Conservation (phyloP, 2,113 vertebrate species). For the Rafetus swinhoei region DNA sequence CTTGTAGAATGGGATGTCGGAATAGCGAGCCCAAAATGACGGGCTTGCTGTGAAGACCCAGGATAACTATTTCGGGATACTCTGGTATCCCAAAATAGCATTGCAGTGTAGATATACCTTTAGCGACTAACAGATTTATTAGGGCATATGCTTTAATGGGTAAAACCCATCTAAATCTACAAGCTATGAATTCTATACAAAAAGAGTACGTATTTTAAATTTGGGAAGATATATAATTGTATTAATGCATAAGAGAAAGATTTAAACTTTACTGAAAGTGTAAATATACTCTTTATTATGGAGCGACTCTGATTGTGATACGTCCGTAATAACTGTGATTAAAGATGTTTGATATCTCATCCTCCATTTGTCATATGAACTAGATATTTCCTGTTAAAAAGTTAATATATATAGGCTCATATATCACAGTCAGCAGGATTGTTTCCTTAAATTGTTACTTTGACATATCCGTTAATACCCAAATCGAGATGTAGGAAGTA, state of each 20-base stretch:
- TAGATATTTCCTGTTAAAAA: background rate
- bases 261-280: background rate
- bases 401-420: background rate
- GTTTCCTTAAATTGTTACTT: background rate
- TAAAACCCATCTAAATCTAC: background rate
- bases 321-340: background rate
- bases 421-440: background rate
- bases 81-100: no score
- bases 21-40: no score
- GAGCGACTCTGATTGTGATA: background rate
- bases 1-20: no score
- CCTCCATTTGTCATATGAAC: background rate
- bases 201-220: background rate
- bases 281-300: background rate
- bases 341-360: background rate
- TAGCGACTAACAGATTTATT: no score
- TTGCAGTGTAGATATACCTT: no score
- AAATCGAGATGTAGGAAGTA: background rate
- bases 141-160: no score
- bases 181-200: background rate
- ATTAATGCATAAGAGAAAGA: background rate
- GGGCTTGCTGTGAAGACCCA: no score
- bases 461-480: background rate
- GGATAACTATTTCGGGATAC: no score
- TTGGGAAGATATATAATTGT: background rate